Conservation (phyloP, 2,113 vertebrate species). For the Corythoichthys intestinalis region DNA sequence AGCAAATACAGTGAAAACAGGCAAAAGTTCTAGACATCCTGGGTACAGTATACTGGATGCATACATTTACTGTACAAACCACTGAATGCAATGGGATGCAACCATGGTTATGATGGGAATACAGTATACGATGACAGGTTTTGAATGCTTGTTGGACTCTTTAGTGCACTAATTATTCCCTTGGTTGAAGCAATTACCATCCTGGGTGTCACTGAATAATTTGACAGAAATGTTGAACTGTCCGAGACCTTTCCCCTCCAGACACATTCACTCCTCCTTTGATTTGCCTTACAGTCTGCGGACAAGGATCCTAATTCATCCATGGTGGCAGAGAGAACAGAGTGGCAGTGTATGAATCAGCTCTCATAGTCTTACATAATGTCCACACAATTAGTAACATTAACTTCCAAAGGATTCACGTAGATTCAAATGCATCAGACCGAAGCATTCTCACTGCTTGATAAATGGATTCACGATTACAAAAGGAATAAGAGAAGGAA, state of each 20-base stretch:
- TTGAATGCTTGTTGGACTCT: neutral
- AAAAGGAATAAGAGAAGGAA: neutral
- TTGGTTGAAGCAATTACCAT: neutral
- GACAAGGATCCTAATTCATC: slow-evolving; percentile 1
- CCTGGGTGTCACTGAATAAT: neutral
- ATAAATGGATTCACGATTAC: neutral
- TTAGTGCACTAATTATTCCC: neutral
- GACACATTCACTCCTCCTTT: neutral
- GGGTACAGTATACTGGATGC: too few species aligned
- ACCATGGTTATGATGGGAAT: neutral
- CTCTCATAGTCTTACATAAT: neutral
- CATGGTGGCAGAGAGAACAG: neutral
- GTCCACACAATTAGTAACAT: slow-evolving; percentile 1
- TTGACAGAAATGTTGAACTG: slow-evolving; percentile 6
- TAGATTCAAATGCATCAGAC: neutral
- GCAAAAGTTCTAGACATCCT: too few species aligned
- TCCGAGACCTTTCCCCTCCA: neutral
- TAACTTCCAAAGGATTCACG: neutral
- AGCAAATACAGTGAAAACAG: too few species aligned
- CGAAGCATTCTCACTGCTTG: neutral
- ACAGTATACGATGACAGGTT: neutral
- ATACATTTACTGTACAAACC: too few species aligned
- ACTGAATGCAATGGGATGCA: neutral
- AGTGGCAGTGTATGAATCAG: neutral
- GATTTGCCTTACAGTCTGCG: neutral